phyloP scores from a whole-genome alignment of 2,113 vertebrate genomes.

The Microtus richardsoni region DNA sequence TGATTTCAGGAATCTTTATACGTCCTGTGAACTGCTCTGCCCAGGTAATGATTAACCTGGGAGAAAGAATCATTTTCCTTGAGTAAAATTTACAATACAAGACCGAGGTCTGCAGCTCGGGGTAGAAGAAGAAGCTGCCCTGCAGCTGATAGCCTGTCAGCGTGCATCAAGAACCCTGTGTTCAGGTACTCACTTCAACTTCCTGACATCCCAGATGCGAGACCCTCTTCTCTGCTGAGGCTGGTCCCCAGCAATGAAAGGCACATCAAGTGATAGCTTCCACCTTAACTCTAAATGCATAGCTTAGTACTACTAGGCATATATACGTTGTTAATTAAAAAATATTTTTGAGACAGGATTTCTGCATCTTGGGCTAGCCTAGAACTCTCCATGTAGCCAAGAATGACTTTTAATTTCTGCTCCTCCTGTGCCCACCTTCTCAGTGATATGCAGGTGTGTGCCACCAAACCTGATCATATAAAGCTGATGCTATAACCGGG shows the following conservation, averaged over 20 bases:
- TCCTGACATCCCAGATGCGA: too few relatives aligned
- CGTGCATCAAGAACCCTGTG: too few relatives aligned
- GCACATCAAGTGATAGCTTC: neutral
- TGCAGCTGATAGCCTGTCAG: too few relatives aligned
- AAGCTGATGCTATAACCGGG: neutral
- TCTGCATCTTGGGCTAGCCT: neutral
- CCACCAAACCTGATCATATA: neutral
- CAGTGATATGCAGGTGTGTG: neutral
- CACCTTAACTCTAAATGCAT: neutral
- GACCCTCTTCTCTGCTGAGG: too few relatives aligned
- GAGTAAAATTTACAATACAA: too few relatives aligned
- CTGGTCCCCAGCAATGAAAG: neutral
- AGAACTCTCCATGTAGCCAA: neutral
- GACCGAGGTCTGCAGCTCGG: too few relatives aligned
- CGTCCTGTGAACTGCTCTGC: too few relatives aligned
- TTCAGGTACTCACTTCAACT: too few relatives aligned
- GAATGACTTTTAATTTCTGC: neutral
- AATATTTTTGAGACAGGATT: neutral
- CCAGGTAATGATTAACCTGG: too few relatives aligned
- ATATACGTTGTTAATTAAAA: neutral
- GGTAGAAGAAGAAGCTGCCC: too few relatives aligned
- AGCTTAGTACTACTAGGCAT: neutral
- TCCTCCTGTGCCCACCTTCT: neutral
- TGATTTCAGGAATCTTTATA: too few relatives aligned
- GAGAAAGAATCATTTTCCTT: too few relatives aligned